These are phyloP conservation scores for Ictalurus punctatus DNA, from an alignment of 2,113 vertebrate species.

Conservation along the genomic window DNA sequence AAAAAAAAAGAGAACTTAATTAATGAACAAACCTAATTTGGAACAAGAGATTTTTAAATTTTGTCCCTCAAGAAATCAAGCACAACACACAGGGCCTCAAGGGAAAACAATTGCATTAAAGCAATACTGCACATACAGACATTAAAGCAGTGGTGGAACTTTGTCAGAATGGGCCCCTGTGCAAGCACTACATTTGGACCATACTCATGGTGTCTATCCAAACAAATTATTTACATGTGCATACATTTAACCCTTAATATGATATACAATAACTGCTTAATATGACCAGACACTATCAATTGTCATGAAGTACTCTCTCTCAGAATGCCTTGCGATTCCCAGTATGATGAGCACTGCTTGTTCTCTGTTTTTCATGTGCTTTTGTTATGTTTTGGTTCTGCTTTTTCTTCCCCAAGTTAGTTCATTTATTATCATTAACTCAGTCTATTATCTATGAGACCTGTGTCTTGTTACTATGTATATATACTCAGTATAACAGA, in stretches of 20 bases:
- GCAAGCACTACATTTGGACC: background rate
- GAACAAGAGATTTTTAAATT: constrained; percentile 14
- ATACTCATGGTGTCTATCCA: background rate
- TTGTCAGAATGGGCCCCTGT: background rate
- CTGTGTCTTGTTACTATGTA: background rate
- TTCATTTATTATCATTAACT: background rate
- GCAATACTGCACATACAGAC: background rate
- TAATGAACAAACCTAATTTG: constrained; percentile 6
- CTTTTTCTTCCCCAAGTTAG: background rate
- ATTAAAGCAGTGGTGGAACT: background rate
- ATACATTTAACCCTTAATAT: background rate
- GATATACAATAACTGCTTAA: background rate
- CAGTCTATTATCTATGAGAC: background rate
- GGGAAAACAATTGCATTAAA: background rate
- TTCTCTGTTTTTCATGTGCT: background rate
- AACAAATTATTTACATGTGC: background rate
- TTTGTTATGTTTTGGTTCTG: background rate
- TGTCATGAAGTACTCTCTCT: background rate
- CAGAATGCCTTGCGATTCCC: background rate
- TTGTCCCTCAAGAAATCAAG: background rate
- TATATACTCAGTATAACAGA: too few species aligned
- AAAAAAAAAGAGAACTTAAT: constrained; percentile 11
- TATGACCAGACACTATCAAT: background rate
- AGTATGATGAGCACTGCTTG: background rate
- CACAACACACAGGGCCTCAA: background rate